Conservation (phyloP, 1,140 invertebrate species). For the Trigoniulus corallinus region DNA sequence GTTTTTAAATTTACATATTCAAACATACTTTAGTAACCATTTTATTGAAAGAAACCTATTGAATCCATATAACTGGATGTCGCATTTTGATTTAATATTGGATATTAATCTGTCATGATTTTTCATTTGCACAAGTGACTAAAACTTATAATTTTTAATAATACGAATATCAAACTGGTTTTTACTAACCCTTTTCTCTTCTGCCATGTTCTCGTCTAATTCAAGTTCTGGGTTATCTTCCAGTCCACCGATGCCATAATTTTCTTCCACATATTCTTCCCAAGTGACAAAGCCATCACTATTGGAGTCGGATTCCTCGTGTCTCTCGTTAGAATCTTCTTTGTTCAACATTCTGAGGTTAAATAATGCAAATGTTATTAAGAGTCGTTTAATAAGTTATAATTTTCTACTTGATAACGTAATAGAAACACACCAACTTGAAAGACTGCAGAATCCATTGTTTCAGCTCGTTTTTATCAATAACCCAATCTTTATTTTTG, state of each 20-base stretch:
- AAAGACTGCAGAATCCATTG: conserved; percentile 89
- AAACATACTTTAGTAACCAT: too few species aligned
- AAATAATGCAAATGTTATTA: too few species aligned
- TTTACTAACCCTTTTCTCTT: conserved; percentile 16
- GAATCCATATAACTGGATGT: too few species aligned
- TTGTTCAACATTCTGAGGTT: conserved; percentile 59
- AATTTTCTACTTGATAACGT: background rate
- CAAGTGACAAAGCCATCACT: conserved; percentile 66
- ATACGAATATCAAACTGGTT: too few species aligned
- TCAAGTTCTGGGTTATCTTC: conserved; percentile 15
- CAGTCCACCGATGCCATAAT: conserved; percentile 49
- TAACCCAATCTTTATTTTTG: conserved; percentile 51
- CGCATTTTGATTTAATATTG: too few species aligned
- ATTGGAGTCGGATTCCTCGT: conserved; percentile 71
- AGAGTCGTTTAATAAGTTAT: background rate
- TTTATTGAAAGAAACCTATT: too few species aligned
- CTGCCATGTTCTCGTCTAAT: conserved; percentile 15
- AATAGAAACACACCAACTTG: conserved; percentile 37
- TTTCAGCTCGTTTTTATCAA: conserved; percentile 67
- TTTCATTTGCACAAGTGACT: too few species aligned
- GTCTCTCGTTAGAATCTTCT: conserved; percentile 71
- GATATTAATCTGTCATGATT: too few species aligned
- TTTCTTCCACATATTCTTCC: conserved; percentile 69
- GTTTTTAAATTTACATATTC: too few species aligned
- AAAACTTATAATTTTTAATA: too few species aligned